phyloP scores from a whole-genome alignment of 23 tunicate species.

The Ascidia mentula region DNA sequence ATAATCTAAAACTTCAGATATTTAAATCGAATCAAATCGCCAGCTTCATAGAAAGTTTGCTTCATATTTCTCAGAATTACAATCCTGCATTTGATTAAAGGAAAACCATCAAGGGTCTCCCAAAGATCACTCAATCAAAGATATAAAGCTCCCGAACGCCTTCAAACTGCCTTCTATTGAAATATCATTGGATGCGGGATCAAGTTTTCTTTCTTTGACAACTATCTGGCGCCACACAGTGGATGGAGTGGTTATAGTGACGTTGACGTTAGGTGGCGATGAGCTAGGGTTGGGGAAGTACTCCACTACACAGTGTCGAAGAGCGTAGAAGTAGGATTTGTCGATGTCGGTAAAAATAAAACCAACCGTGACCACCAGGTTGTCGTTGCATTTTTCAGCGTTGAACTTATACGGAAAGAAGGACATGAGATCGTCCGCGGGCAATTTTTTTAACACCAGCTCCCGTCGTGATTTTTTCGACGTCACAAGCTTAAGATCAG shows the following conservation, averaged over 20 bases:
- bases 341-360: conserved; percentile 10
- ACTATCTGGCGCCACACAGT: conserved; percentile 21
- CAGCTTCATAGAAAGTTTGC: no score
- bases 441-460: not conserved
- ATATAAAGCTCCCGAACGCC: conserved; percentile 23
- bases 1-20: no score
- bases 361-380: not conserved
- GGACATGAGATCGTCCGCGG: conserved; percentile 21
- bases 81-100: no score
- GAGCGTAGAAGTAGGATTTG: not conserved
- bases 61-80: no score
- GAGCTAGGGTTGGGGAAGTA: not conserved
- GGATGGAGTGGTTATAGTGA: conserved; percentile 13
- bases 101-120: no score
- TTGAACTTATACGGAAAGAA: conserved; percentile 5
- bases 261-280: conserved; percentile 23
- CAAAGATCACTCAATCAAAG: conserved; percentile 28
- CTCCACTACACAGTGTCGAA: conserved; percentile 11
- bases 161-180: conserved; percentile 32
- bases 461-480: not conserved
- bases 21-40: no score
- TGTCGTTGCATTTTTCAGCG: conserved; percentile 13
- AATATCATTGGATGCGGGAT: conserved; percentile 16
- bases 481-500: not conserved
- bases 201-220: not conserved